Evolutionary conservation across 2,113 vertebrate genomes (phyloP).

Genomic region (Dasyprocta punctata): DNA sequence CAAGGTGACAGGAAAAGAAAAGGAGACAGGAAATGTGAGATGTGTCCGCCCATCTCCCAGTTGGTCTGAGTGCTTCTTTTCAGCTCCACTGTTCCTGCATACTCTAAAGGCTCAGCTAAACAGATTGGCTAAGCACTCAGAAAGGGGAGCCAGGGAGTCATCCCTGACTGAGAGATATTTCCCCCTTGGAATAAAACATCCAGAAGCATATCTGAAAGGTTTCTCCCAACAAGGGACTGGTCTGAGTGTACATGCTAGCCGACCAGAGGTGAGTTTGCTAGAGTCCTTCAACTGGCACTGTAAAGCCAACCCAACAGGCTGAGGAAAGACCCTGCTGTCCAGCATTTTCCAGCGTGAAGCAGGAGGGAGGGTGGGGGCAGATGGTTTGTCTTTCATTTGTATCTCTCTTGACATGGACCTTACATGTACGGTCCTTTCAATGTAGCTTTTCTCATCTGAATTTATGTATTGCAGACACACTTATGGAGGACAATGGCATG

Average conservation of each 20-base stretch:
- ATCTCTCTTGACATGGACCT: background rate
- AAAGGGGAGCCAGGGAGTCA: background rate
- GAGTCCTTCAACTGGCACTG: no score
- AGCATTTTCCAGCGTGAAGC: background rate
- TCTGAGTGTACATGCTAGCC: background rate
- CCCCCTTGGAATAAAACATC: background rate
- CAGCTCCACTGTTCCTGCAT: background rate
- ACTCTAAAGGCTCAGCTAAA: background rate
- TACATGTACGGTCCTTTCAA: background rate
- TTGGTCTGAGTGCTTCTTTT: background rate
- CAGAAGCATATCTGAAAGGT: background rate
- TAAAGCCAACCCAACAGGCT: background rate
- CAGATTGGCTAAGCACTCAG: background rate
- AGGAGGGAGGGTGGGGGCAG: background rate
- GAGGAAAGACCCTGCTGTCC: background rate
- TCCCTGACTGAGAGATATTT: background rate
- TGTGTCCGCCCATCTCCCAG: no score
- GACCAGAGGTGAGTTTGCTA: background rate
- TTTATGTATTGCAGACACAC: background rate
- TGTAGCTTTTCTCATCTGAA: background rate
- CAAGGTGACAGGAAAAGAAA: background rate
- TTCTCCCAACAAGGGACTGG: background rate
- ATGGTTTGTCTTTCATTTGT: background rate
- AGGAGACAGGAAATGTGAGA: background rate
- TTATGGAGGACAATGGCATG: background rate